Evolutionary conservation across 2,888 invertebrate species (phyloP), one percentile per base, ranked within the genome.

Genomic region (Rhagophthalmus giganteus): DNA sequence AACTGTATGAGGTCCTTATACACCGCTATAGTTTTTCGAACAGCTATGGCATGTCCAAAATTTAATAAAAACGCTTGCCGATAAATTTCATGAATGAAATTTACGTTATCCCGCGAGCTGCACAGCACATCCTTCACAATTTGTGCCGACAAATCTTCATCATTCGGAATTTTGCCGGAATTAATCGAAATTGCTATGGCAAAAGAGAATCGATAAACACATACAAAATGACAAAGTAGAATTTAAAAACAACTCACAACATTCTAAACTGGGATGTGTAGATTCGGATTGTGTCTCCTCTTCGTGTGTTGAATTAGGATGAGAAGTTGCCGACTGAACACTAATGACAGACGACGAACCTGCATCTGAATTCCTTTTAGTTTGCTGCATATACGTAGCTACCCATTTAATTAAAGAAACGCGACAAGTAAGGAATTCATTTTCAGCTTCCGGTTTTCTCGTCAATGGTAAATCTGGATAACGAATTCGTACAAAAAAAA

Each of bases 1-100:
- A 88, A 86, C 68, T 92, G 92, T 77, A 97, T 94, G 88, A 97
- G 91, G 74, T 97, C 95, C 72, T 93, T 90, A 72, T 97, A 97
- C 2, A 95, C 88, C 30, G 88, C 85, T 61, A 97, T 92, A 28
- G 94, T 92, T 65, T 90, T 86, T 33, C 93, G 79, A 53, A 93
- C 88, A 2, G 95, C 92, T 55, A 87, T 86, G 8, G 93, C 89
- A 73, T 94, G 92, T 1, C 85, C 81, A 73, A 95, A 94, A 58
- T 92, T 90, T 64, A 96, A 78, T 34, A 95, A 79, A 76, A 96
- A 92, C 20, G 94, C 94, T 76, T 96, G 94, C 15, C 96, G 83
- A 71, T 94, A 90, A 47, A 96, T 83, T 76, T 97, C 97, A 67
- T 96, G 91, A 15, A 96, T 85, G 70, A 97, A 91, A 77, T 97